Conservation (phyloP, 1,140 invertebrate genomes). For the Papilio helenus region DNA sequence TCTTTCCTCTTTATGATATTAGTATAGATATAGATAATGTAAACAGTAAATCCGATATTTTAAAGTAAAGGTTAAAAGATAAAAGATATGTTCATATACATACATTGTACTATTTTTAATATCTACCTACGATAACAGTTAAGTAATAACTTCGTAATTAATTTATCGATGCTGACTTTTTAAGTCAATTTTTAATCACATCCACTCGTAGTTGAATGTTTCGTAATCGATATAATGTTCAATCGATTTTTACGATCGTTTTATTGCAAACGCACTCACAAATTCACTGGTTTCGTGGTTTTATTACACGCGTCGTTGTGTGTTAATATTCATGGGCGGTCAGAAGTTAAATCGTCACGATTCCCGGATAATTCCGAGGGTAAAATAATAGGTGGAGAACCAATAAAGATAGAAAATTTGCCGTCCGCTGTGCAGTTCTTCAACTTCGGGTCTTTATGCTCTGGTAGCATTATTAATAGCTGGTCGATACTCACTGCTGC, state of each 20-base stretch:
- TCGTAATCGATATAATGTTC: slow-evolving; percentile 20
- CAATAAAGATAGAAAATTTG: slow-evolving; percentile 50
- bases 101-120: neutral
- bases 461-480: slow-evolving; percentile 60
- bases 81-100: no score
- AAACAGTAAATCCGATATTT: no score
- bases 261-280: neutral
- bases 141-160: slow-evolving; percentile 7
- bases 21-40: no score
- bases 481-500: slow-evolving; percentile 62
- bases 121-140: neutral
- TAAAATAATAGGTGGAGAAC: slow-evolving; percentile 59
- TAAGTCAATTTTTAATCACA: neutral
- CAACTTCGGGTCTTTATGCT: slow-evolving; percentile 59
- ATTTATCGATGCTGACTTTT: neutral
- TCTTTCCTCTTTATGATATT: no score
- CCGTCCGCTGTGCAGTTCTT: slow-evolving; percentile 60
- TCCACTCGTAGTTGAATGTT: neutral
- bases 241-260: slow-evolving; percentile 18
- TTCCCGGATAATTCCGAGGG: slow-evolving; percentile 35
- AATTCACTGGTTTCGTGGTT: neutral
- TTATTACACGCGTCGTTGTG: slow-evolving; percentile 6
- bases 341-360: slow-evolving; percentile 11
- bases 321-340: slow-evolving; percentile 21
- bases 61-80: no score